Evolutionary conservation across 2,113 vertebrate genomes (phyloP).

Genomic region (Psittacula cyanocephala): DNA sequence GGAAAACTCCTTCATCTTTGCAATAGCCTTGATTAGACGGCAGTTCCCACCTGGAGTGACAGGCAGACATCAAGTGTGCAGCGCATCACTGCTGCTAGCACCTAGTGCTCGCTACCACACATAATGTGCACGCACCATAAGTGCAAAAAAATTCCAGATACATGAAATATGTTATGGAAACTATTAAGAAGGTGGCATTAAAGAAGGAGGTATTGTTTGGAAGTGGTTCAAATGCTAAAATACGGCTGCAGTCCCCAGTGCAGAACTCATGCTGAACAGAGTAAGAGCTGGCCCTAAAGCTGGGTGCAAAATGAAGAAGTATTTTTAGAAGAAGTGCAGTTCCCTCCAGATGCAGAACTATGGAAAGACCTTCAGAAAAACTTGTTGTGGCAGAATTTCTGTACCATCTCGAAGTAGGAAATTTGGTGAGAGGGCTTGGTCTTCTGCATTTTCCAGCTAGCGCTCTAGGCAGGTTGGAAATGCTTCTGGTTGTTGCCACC

Average conservation of each 20-base stretch:
- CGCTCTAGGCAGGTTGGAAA: neutral
- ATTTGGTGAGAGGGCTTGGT: neutral
- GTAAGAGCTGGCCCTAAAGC: neutral
- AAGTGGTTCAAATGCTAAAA: neutral
- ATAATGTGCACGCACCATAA: neutral
- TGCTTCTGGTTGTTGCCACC: neutral
- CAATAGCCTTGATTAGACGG: neutral
- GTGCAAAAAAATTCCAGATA: neutral
- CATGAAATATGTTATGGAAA: neutral
- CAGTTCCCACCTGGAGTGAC: neutral
- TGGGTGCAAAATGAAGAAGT: neutral
- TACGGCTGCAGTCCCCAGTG: neutral
- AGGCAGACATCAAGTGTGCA: fast-evolving
- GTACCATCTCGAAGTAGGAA: neutral
- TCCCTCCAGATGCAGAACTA: neutral
- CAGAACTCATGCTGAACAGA: neutral
- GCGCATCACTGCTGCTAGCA: neutral
- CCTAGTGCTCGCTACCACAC: neutral
- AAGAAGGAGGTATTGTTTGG: neutral
- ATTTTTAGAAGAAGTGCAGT: neutral
- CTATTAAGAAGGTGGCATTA: neutral
- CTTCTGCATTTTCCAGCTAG: neutral
- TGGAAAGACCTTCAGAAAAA: neutral
- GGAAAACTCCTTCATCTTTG: neutral
- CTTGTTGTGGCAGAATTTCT: neutral